Percentiles rank a stretch among this genome's conserved stretches.
Evolutionary conservation across 2,797 vertebrate genomes (phyloP).

Genomic region (Lateolabrax maculatus): DNA sequence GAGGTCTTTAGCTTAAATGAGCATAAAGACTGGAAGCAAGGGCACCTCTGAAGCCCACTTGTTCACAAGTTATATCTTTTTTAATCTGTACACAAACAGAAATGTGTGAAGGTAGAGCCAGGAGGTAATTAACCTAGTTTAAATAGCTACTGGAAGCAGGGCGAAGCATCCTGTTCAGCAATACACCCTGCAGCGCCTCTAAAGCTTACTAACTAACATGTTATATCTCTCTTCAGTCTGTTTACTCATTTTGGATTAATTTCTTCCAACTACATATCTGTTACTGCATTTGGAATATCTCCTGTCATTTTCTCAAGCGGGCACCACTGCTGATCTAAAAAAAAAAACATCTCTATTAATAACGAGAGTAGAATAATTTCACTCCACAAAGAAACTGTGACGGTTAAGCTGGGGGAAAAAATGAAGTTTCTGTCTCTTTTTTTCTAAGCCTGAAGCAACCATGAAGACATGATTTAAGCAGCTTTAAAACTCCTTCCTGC

Average conservation of each 20-base stretch:
- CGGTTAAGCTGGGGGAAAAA: background rate
- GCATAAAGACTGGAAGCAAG: background rate
- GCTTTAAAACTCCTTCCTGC: constrained; percentile 43
- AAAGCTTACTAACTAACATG: background rate
- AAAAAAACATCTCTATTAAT: constrained; percentile 7
- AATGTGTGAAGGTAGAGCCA: background rate
- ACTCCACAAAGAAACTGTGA: constrained; percentile 12
- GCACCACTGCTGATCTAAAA: background rate
- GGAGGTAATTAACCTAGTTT: background rate
- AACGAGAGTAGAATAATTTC: background rate
- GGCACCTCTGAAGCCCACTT: background rate
- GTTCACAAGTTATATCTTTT: background rate
- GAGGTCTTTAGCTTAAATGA: constrained; percentile 4
- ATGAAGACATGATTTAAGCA: constrained; percentile 42
- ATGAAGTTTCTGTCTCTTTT: background rate
- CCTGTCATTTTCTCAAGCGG: background rate
- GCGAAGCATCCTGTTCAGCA: background rate
- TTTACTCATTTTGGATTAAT: background rate
- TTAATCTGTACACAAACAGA: background rate
- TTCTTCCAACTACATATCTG: background rate
- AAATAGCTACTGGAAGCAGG: background rate
- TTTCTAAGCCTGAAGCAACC: constrained; percentile 25
- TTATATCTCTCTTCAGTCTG: background rate
- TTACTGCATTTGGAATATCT: background rate
- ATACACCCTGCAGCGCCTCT: background rate